A percentile compares a stretch with the other conserved stretches of the same genome.
These are phyloP conservation scores for Lamellibrachia satsuma DNA, from an alignment of 2,888 invertebrate species.

Conservation along the genomic window DNA sequence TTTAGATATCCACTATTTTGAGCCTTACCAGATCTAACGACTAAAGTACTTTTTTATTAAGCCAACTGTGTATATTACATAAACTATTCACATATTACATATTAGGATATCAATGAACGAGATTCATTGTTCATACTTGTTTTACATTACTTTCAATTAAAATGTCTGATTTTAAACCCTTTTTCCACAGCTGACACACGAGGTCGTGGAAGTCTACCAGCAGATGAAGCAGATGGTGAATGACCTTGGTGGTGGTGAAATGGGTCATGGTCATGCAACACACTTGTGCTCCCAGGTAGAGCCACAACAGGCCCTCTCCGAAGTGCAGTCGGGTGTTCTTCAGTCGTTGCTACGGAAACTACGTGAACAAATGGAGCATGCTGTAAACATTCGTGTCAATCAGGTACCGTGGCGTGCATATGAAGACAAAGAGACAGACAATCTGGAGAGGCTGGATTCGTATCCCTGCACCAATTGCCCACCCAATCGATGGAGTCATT, in stretches of 20 bases:
- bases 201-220: constrained; percentile 66
- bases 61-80: no score
- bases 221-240: constrained; percentile 66
- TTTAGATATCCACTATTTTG: no score
- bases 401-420: constrained; percentile 8
- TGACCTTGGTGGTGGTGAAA: constrained; percentile 41
- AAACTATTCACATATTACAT: no score
- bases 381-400: constrained; percentile 31
- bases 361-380: constrained; percentile 53
- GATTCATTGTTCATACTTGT: background rate
- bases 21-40: no score
- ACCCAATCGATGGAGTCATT: no score
- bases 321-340: constrained; percentile 37
- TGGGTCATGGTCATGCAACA: background rate
- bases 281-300: constrained; percentile 28
- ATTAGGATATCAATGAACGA: no score
- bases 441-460: no score
- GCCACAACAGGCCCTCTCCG: constrained; percentile 32
- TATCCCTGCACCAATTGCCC: no score
- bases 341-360: constrained; percentile 53
- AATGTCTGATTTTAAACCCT: background rate
- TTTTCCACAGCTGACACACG: constrained; percentile 64
- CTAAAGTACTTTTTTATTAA: no score
- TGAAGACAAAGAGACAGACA: background rate
- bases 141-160: background rate